Evolutionary conservation across 1,140 invertebrate species (phyloP), one percentile per base, ranked within the genome.

Genomic region (Eupristina koningsbergeri): DNA sequence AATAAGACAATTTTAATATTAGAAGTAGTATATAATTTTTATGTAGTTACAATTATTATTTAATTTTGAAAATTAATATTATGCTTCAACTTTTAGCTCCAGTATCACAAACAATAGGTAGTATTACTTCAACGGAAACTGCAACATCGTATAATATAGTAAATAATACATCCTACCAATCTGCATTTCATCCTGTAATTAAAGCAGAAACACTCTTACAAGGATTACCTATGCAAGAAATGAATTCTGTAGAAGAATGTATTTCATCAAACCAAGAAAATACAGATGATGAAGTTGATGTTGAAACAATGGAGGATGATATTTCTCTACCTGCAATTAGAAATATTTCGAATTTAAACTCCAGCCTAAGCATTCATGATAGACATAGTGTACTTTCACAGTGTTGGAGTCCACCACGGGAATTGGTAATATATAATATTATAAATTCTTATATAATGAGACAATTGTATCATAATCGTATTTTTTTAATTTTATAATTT

Each of bases 111-210:
- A 29, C 29, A 80, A 50, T 80, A 26, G 7, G 6, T 34, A 80
- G n/a, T 80, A 61, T 41, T 19, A 45, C 36, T 45, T 31, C 63
- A 34, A 34, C 63, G 13, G 63, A 80, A 34, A 47, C 77, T 11
- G 11, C 69, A 13, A 13, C 61, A 31, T 47, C 77, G 3, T 34
- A 41, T n/a, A n/a, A n/a, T n/a, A n/a, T n/a, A 13, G 39, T 86
- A 39, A 86, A 88, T 45, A 88, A 86, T 69, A 83, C 87, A 34
- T 86, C 91, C 61, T 93, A 94, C 88, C 94, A 94, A 83, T 95
- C 94, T 9, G 95, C 95, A n/a, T 95, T 95, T 87, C 94, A 94
- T 83, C 95, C 95, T 13, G 95, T 95, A 0, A 89, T 91, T 80
- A 90, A 91, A 58, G 87, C 87, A 9, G 88, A 89, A 6, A 87